phyloP scores from a whole-genome alignment of 2,888 invertebrate genomes.

The Magallana nippona region DNA sequence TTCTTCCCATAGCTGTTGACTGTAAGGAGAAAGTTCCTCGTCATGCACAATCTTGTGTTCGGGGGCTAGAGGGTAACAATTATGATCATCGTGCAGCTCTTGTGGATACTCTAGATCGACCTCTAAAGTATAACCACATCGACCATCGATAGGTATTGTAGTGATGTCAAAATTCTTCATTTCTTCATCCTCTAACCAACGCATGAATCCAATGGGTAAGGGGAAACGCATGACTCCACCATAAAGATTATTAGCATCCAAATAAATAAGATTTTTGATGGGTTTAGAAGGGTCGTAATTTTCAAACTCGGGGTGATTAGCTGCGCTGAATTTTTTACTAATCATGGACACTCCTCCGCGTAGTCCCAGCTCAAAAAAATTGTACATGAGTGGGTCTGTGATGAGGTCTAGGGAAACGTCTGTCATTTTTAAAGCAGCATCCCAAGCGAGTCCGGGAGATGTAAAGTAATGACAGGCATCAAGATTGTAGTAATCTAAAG shows the following conservation, averaged over 20 bases:
- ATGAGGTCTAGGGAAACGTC: conserved; percentile 42
- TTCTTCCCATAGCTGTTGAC: conserved; percentile 29
- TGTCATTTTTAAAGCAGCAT: not conserved
- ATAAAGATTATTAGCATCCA: conserved; percentile 47
- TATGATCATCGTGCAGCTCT: conserved; percentile 40
- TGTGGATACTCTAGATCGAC: conserved; percentile 38
- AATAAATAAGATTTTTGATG: conserved; percentile 44
- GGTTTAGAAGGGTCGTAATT: conserved; percentile 42
- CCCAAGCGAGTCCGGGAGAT: conserved; percentile 50
- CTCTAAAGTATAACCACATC: conserved; percentile 41
- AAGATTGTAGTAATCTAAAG: conserved; percentile 48
- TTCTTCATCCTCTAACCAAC: conserved; percentile 39
- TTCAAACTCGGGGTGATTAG: conserved; percentile 52
- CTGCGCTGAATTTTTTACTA: conserved; percentile 46
- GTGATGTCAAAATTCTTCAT: conserved; percentile 35
- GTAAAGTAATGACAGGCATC: conserved; percentile 52
- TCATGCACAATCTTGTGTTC: conserved; percentile 26
- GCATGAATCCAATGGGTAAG: conserved; percentile 35
- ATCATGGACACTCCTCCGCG: conserved; percentile 52
- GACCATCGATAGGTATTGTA: not conserved
- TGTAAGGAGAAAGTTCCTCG: conserved; percentile 40
- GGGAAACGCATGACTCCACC: conserved; percentile 30
- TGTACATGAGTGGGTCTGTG: conserved; percentile 42
- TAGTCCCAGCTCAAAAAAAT: conserved; percentile 26
- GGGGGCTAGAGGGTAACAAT: conserved; percentile 40